Base-by-base conservation (phyloP, 2,797 vertebrate species). In the Cryptoblepharus egeriae region DNA sequence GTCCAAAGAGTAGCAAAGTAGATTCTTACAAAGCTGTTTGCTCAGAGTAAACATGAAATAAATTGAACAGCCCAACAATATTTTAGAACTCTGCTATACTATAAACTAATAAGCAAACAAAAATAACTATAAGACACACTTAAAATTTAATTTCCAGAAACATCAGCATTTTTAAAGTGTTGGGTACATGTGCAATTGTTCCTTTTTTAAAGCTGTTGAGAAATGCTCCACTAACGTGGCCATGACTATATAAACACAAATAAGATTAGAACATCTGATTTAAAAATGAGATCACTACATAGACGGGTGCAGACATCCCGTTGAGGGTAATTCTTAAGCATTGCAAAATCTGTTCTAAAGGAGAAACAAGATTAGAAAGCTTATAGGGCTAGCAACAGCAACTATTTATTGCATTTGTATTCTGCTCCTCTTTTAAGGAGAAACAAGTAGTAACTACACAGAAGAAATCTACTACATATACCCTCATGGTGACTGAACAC, bases 1-100 rank as follows among this genome's bases (percentile, higher is more conserved):
- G 75, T 85, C n/a, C 77, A 85, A 70, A 71, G 89, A 82, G 64
- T 78, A 76, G 82, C 65, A 84, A 82, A 81, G 80, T 78, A 81
- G 42, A 6, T 1, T 79, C 16, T 55, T 82, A 64, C 75, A 0
- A 32, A 77, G 80, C 39, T 18, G 42, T 11, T 30, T 7, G n/a
- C 7, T 9, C 4, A 12, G 1, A 28, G 20, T 42, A 68, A 28
- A n/a, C 5, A 24, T 39, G 3, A 30, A 37, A 64, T 18, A 4
- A 12, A 68, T 1, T 69, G 2, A n/a, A n/a, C 32, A 12, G 16
- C 0, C 5, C 24, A 57, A 0, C 0, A 0, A 0, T 30, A 26
- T 7, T 2, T 26, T 1, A 20, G 12, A 76, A 20, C 32, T 3
- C 2, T 0, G 39, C 32, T 60, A 52, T 32, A 67, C 32, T 0